A percentile compares a stretch with the other conserved stretches of the same genome.
Evolutionary conservation across 2,113 vertebrate genomes (phyloP).

Genomic region (Chaetops frenatus): DNA sequence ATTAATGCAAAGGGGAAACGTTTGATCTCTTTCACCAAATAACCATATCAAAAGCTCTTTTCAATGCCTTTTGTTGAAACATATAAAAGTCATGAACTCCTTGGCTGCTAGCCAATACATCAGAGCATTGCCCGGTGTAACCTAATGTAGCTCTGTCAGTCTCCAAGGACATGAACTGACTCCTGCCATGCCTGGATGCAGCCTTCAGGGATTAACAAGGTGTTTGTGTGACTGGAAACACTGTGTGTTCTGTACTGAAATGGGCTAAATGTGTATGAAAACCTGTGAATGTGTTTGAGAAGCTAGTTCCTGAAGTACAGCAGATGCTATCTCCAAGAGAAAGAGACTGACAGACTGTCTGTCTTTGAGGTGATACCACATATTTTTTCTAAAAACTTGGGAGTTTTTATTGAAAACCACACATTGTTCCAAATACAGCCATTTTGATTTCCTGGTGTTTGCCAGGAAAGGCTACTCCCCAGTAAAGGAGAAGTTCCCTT

Average conservation of each 20-base stretch:
- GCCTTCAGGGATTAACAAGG: background rate
- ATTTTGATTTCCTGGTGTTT: background rate
- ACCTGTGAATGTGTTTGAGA: background rate
- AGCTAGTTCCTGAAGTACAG: background rate
- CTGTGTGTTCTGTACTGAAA: background rate
- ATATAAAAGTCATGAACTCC: slow-evolving; percentile 51
- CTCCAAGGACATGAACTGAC: background rate
- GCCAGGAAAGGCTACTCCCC: background rate
- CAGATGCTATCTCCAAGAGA: background rate
- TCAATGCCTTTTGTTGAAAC: slow-evolving; percentile 29
- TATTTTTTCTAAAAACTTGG: background rate
- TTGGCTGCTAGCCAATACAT: background rate
- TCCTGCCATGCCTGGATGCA: background rate
- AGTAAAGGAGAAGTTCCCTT: background rate
- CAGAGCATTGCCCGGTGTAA: background rate
- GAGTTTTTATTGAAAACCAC: background rate
- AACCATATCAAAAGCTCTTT: slow-evolving; percentile 63
- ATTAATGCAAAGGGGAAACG: slow-evolving; percentile 26
- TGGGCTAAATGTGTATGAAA: background rate
- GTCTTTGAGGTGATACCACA: background rate
- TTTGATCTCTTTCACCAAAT: slow-evolving; percentile 59
- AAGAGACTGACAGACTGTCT: background rate
- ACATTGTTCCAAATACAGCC: background rate
- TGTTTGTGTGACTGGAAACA: background rate
- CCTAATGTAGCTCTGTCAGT: background rate